A percentile compares a stretch with the other conserved stretches of the same genome.
These are phyloP conservation scores for Garra rufa DNA, from an alignment of 2,113 vertebrate species.

Conservation along the genomic window DNA sequence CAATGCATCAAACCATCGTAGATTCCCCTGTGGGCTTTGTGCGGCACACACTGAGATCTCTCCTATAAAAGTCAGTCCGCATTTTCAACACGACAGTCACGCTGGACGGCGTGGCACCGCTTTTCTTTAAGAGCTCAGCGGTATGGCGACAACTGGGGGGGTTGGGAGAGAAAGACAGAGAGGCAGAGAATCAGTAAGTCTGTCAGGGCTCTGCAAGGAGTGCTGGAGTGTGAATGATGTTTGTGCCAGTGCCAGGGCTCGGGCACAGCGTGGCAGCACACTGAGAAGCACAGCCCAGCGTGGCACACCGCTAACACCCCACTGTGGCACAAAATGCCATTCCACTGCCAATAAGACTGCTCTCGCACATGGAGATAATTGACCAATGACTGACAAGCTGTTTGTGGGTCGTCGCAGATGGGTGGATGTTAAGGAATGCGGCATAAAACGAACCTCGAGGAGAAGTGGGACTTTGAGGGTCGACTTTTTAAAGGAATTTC, in stretches of 20 bases:
- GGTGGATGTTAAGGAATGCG: slow-evolving; percentile 32
- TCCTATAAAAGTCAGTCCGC: not conserved
- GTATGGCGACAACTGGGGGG: not conserved
- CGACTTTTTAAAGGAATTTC: not conserved
- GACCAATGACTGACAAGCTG: slow-evolving; percentile 49
- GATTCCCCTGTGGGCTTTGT: slow-evolving; percentile 10
- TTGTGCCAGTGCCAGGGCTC: slow-evolving; percentile 9
- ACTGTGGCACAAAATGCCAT: slow-evolving; percentile 28
- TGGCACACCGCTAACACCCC: slow-evolving; percentile 21
- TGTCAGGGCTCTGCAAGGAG: slow-evolving; percentile 32
- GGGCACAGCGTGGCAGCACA: slow-evolving; percentile 25
- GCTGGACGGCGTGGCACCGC: not conserved
- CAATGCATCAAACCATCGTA: slow-evolving; percentile 34
- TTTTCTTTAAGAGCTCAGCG: slow-evolving; percentile 30
- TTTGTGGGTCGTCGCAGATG: slow-evolving; percentile 33
- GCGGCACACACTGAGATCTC: slow-evolving; percentile 10
- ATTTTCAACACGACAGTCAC: slow-evolving; percentile 18
- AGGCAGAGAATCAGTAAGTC: slow-evolving; percentile 26
- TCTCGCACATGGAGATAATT: slow-evolving; percentile 43
- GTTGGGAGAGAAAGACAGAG: slow-evolving; percentile 7
- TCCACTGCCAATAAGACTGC: slow-evolving; percentile 23
- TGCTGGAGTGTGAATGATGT: slow-evolving; percentile 36
- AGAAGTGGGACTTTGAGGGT: not conserved
- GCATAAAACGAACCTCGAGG: not conserved
- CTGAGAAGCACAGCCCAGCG: not conserved